phyloP scores from a whole-genome alignment of 2,888 invertebrate species.

The Diaperis boleti region DNA sequence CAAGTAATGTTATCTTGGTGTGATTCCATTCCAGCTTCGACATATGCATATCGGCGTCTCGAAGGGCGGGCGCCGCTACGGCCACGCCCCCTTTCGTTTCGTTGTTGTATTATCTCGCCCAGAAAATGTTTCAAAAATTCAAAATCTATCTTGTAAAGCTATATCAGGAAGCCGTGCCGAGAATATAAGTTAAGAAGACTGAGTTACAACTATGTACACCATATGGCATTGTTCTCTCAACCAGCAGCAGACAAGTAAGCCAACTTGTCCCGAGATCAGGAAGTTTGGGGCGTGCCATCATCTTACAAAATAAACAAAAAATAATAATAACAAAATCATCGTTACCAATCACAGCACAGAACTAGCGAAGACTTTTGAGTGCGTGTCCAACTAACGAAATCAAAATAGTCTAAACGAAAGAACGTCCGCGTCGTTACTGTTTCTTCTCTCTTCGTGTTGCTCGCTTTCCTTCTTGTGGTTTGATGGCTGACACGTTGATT shows the following conservation, averaged over 20 bases:
- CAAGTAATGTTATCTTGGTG: constrained; percentile 51
- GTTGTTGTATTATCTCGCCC: constrained; percentile 15
- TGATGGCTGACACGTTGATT: constrained; percentile 30
- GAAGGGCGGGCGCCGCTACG: constrained; percentile 13
- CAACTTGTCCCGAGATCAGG: constrained; percentile 49
- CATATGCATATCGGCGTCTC: constrained; percentile 29
- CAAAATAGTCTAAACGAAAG: constrained; percentile 20
- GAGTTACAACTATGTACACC: constrained; percentile 59
- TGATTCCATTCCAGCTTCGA: constrained; percentile 47
- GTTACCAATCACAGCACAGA: constrained; percentile 40
- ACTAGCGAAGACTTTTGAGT: constrained; percentile 35
- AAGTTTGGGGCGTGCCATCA: constrained; percentile 29
- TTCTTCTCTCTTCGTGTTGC: constrained; percentile 20
- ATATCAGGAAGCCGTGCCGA: constrained; percentile 55
- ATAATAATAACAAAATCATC: constrained; percentile 11
- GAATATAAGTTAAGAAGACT: constrained; percentile 59
- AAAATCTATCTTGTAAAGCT: constrained; percentile 50
- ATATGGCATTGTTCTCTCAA: constrained; percentile 39
- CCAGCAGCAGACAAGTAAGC: constrained; percentile 33
- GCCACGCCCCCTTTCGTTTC: constrained; percentile 6
- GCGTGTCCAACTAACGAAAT: constrained; percentile 30
- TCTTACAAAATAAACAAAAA: constrained; percentile 14
- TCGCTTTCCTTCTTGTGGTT: constrained; percentile 10
- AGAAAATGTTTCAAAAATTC: constrained; percentile 34
- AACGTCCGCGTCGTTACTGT: constrained; percentile 27